Base-by-base conservation (phyloP, 2,797 vertebrate genomes). In the Danio albolineatus region DNA sequence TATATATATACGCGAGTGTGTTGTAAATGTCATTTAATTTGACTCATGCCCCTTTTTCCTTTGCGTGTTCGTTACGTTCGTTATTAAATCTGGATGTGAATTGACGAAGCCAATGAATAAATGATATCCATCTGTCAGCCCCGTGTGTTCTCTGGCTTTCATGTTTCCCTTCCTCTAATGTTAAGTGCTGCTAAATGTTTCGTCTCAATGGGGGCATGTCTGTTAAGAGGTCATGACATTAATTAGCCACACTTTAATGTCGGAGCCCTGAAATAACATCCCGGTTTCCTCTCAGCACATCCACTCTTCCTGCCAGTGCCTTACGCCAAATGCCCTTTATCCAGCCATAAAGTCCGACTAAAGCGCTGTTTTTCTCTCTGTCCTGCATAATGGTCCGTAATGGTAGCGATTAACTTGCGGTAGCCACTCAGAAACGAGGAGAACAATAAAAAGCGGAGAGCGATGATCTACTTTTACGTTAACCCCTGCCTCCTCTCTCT, bases 101-200 rank as follows among this genome's bases (percentile, higher is more conserved):
- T 86, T 87, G 89, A 88, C 44, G 64, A 87, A 86, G 88, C 19
- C 49, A 64, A 72, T 79, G 92, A 92, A 91, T 91, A 93, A 93
- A 88, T n/a, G 39, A 88, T 85, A 81, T 82, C 83, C 82, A 78
- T 83, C 81, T 84, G 85, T 88, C 65, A 87, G 28, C 88, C 82
- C 69, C 67, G 84, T 79, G 83, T 64, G 65, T 83, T 82, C 81
- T 87, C 76, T 88, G 90, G 78, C 85, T 90, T 92, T 91, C 89
- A 89, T 89, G 89, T 85, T 89, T 87, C 87, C 85, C 85, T 81
- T 81, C 82, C 85, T 88, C 73, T 89, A 38, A 21, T 77, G 51
- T 89, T 88, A 87, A 89, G 90, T 91, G 89, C 86, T 62, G 89
- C 89, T 93, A 93, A 93, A 93, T 93, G 92, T 90, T 93, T 92